Evolutionary conservation across 2,888 invertebrate species (phyloP).

Genomic region (Hydrotaea cyrtoneurina): DNA sequence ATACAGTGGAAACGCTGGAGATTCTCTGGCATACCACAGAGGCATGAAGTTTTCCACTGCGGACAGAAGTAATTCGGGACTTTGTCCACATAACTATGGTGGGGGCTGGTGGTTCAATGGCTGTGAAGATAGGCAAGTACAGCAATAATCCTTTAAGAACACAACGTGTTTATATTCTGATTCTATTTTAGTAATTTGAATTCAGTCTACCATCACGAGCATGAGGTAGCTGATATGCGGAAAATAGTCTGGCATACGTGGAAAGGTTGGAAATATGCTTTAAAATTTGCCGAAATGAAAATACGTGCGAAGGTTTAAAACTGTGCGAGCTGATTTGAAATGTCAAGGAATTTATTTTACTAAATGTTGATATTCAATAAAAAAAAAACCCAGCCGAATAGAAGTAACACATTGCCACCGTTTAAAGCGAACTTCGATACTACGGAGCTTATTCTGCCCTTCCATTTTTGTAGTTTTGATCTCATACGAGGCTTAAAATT

Average conservation of each 20-base stretch:
- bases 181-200: background rate
- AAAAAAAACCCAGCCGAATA: no score
- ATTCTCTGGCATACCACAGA: conserved; percentile 85
- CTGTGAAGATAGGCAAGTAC: conserved; percentile 77
- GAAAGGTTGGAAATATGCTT: conserved; percentile 11
- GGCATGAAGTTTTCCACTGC: conserved; percentile 86
- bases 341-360: no score
- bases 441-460: no score
- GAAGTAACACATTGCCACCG: no score
- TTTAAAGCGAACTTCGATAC: no score
- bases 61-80: conserved; percentile 84
- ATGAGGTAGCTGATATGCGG: background rate
- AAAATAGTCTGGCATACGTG: conserved; percentile 5
- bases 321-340: no score
- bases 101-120: conserved; percentile 89
- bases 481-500: no score
- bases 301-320: background rate
- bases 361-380: no score
- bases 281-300: conserved; percentile 31
- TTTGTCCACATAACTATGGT: conserved; percentile 85
- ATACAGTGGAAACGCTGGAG: conserved; percentile 85
- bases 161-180: background rate
- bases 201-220: background rate
- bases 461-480: no score
- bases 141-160: background rate